Percentiles rank a stretch among this genome's conserved stretches.
phyloP scores from a whole-genome alignment of 2,797 vertebrate genomes.

The Lutjanus campechanus region DNA sequence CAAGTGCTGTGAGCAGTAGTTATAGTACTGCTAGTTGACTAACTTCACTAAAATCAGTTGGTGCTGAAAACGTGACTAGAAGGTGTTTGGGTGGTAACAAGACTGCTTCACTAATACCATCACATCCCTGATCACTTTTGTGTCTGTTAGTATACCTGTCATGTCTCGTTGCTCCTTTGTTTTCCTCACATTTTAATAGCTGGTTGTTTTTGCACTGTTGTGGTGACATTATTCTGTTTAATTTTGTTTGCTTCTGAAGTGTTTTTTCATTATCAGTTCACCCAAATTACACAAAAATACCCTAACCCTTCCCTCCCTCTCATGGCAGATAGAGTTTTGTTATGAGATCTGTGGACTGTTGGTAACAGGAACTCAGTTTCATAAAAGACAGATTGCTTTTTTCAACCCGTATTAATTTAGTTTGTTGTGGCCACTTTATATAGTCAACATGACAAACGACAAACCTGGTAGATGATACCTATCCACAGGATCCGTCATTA shows the following conservation, averaged over 20 bases:
- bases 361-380: neutral
- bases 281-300: neutral
- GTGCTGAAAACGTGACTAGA: conserved; percentile 15
- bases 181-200: conserved; percentile 35
- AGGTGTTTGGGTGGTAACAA: conserved; percentile 49
- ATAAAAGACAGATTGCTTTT: neutral
- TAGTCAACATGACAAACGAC: neutral
- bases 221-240: conserved; percentile 6
- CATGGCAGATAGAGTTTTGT: neutral
- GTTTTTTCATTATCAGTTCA: neutral
- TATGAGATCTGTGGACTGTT: neutral
- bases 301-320: neutral
- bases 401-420: neutral
- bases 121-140: conserved; percentile 11
- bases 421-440: neutral
- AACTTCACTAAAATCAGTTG: conserved; percentile 62
- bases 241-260: neutral
- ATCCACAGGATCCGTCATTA: no score
- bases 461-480: neutral
- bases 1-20: conserved; percentile 13
- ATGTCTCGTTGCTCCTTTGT: conserved; percentile 5
- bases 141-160: conserved; percentile 10
- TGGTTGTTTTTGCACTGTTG: conserved; percentile 20
- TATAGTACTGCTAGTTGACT: conserved; percentile 48
- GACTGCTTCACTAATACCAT: conserved; percentile 71